phyloP scores from a whole-genome alignment of 1,140 invertebrate species.

The Drosophila repleta region DNA sequence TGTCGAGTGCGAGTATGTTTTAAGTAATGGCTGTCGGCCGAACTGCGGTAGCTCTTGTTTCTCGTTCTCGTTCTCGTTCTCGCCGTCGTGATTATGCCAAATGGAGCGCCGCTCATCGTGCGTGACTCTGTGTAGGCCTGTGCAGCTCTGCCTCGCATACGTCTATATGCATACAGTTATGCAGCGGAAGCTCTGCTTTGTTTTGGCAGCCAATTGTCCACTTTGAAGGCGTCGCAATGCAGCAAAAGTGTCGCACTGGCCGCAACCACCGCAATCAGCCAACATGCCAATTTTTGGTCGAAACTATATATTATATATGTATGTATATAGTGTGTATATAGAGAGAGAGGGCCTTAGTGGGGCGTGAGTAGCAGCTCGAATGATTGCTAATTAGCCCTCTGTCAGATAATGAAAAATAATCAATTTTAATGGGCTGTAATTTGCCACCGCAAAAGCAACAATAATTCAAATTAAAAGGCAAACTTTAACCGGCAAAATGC shows the following conservation, averaged over 20 bases:
- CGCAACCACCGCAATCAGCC: slow-evolving; percentile 24
- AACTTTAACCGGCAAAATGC: slow-evolving; percentile 49
- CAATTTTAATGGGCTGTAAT: slow-evolving; percentile 76
- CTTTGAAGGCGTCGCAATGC: slow-evolving; percentile 23
- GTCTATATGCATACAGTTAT: neutral
- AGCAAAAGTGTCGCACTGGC: slow-evolving; percentile 33
- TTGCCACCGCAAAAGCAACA: slow-evolving; percentile 67
- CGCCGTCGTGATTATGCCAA: slow-evolving; percentile 14
- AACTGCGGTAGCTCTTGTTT: slow-evolving; percentile 4
- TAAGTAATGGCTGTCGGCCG: slow-evolving; percentile 50
- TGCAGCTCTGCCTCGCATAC: neutral
- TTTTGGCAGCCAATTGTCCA: slow-evolving; percentile 20
- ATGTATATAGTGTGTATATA: no score
- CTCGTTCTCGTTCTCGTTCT: slow-evolving; percentile 9
- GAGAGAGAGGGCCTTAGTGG: neutral
- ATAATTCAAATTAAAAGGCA: slow-evolving; percentile 61
- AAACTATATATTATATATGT: slow-evolving; percentile 11
- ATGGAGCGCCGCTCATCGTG: slow-evolving; percentile 11
- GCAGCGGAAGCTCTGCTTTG: slow-evolving; percentile 10
- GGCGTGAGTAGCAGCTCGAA: slow-evolving; percentile 12
- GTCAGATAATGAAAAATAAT: slow-evolving; percentile 67
- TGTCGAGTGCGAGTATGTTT: slow-evolving; percentile 35
- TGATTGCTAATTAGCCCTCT: slow-evolving; percentile 29
- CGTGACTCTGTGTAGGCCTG: slow-evolving; percentile 26
- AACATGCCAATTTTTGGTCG: slow-evolving; percentile 27